Conservation (phyloP, 1,140 invertebrate genomes). For the Latrodectus geometricus region DNA sequence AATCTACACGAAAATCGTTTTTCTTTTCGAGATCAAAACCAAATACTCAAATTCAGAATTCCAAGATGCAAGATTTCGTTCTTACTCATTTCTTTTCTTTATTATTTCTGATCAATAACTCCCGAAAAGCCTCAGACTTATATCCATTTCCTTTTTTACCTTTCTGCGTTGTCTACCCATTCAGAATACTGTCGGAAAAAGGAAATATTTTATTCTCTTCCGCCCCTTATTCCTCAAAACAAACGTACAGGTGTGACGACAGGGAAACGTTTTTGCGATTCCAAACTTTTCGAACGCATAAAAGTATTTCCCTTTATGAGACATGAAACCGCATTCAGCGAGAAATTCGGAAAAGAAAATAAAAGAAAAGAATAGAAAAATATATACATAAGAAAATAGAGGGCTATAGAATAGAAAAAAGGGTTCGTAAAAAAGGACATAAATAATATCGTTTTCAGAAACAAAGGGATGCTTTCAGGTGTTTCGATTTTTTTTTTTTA, state of each 20-base stretch:
- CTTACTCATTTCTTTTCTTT: background rate
- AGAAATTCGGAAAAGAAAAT: constrained; percentile 4
- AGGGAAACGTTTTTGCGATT: constrained; percentile 32
- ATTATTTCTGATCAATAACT: constrained; percentile 4
- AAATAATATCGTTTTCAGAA: background rate
- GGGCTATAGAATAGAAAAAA: background rate
- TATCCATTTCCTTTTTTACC: constrained; percentile 12
- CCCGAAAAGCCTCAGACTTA: constrained; percentile 15
- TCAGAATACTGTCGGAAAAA: background rate
- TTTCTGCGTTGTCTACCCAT: background rate
- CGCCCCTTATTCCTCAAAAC: background rate
- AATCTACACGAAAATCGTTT: background rate
- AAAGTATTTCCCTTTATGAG: constrained; percentile 40
- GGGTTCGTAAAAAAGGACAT: background rate
- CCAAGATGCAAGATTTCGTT: background rate
- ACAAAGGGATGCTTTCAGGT: too few species aligned
- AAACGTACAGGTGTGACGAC: constrained; percentile 31
- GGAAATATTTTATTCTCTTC: constrained; percentile 16
- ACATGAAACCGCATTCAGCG: constrained; percentile 32
- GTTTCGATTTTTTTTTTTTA: too few species aligned
- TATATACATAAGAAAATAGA: background rate
- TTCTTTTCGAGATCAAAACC: background rate
- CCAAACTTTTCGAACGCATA: constrained; percentile 32
- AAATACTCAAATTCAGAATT: background rate
- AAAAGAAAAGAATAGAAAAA: background rate